phyloP scores from a whole-genome alignment of 2,888 invertebrate species.

The Epinotia bilunana region DNA sequence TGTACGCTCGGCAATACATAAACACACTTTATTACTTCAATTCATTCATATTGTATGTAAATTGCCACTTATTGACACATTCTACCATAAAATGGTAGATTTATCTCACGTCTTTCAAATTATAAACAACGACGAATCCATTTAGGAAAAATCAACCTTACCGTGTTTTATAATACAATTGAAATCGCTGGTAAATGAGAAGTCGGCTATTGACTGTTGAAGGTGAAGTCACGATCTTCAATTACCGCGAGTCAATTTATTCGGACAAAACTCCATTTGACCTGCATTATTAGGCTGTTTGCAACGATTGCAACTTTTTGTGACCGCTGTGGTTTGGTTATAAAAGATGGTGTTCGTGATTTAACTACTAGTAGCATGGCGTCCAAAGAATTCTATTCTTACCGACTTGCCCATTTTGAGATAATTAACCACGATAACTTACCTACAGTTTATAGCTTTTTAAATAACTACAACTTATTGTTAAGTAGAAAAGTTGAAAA shows the following conservation, averaged over 20 bases:
- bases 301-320: not conserved
- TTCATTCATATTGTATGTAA: constrained; percentile 41
- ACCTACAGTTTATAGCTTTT: too few species aligned
- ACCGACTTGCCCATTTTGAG: too few species aligned
- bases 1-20: not conserved
- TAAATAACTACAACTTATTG: too few species aligned
- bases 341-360: not conserved
- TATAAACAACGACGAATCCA: not conserved
- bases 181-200: not conserved
- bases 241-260: constrained; percentile 28
- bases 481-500: too few species aligned
- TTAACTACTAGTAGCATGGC: too few species aligned
- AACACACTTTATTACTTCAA: constrained; percentile 10
- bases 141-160: constrained; percentile 5
- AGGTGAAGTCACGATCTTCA: constrained; percentile 45
- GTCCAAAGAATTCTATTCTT: too few species aligned
- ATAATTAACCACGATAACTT: too few species aligned
- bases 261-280: constrained; percentile 13
- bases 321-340: not conserved
- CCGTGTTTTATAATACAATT: not conserved
- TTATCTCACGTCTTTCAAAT: constrained; percentile 19
- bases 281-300: constrained; percentile 11
- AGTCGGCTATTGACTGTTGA: constrained; percentile 13
- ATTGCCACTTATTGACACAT: constrained; percentile 35
- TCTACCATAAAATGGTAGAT: constrained; percentile 32